Base-by-base conservation (phyloP, 2,888 invertebrate species). In the Cryptus armator region DNA sequence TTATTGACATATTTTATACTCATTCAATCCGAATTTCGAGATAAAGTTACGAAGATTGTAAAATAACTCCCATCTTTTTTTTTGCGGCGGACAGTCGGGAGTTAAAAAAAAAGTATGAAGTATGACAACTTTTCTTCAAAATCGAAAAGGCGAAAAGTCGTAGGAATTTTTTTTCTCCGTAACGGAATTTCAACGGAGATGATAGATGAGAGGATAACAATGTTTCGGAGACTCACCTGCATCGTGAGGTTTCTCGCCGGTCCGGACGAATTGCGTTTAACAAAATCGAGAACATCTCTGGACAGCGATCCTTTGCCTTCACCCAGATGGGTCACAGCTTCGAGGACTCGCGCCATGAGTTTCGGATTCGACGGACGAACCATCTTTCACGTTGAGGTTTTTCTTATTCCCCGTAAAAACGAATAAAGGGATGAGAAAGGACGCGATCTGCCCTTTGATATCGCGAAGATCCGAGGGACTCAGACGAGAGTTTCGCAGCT, bases 261-360 rank as follows among this genome's bases (percentile, higher is more conserved):
- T 10, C 51, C 37, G 2, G 86, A 86, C 1, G 88, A 84, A 67
- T 83, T 84, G 51, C 86, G 84, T 43, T 87, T 90, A 5, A 92
- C 85, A 19, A 89, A 89, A 53, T 88, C 86, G 10, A 92, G 89
- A 24, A 92, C 88, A 12, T 92, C 89, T 16, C 88, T 87, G 43
- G 88, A 85, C 2, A 90, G 89, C 0, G 91, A 91, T 29, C 92
- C 92, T 75, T 88, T 90, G 0, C 76, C 74, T 16, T 91, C 90
- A 51, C 86, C 81, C 3, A 92, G 88, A 72, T 84, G 84, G 19
- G 64, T 74, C 51, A 92, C 88, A 4, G 91, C 92, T 14, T 91
- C 89, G 51, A 92, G 78, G 9, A 92, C 89, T 9, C 88, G 85
- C 32, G 87, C 88, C 91, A 92, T 91, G 29, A 92, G 83, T 48